Percentiles rank a stretch among this genome's conserved stretches.
These are phyloP conservation scores for Lasius fuliginosus DNA, from an alignment of 2,888 invertebrate species.

Conservation along the genomic window DNA sequence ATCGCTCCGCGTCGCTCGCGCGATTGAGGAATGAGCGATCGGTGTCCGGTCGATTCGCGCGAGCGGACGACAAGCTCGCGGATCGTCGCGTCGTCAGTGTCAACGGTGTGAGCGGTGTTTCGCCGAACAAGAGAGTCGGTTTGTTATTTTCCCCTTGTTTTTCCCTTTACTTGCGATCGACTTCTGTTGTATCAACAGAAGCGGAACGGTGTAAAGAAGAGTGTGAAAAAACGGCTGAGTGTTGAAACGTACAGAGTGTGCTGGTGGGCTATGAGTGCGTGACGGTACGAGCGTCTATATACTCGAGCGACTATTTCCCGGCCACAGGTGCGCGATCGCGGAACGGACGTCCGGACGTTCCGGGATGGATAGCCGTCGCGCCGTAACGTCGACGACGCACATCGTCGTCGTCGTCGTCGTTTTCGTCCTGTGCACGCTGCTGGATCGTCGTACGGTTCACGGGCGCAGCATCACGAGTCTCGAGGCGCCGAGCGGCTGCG, in stretches of 20 bases:
- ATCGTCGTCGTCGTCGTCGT: conserved; percentile 20
- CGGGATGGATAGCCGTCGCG: conserved; percentile 62
- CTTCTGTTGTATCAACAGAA: background rate
- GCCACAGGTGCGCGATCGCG: conserved; percentile 41
- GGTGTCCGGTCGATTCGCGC: conserved; percentile 43
- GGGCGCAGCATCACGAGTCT: conserved; percentile 83
- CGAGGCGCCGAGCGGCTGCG: conserved; percentile 91
- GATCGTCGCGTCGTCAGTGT: conserved; percentile 28
- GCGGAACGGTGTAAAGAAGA: background rate
- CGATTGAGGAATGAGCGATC: conserved; percentile 59
- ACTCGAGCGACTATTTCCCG: conserved; percentile 55
- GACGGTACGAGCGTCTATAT: conserved; percentile 75
- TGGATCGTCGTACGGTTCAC: conserved; percentile 56
- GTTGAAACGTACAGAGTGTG: conserved; percentile 58
- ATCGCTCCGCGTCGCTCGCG: background rate
- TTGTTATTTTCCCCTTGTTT: background rate
- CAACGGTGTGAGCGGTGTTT: conserved; percentile 23
- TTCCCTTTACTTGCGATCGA: background rate
- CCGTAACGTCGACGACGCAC: background rate
- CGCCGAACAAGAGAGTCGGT: conserved; percentile 22
- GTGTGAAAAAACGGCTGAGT: conserved; percentile 37
- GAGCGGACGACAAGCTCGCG: conserved; percentile 45
- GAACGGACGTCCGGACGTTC: background rate
- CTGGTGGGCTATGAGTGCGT: conserved; percentile 82
- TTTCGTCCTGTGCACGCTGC: conserved; percentile 71